Evolutionary conservation across 1,140 invertebrate genomes (phyloP).

Genomic region (Hycleus phaleratus): DNA sequence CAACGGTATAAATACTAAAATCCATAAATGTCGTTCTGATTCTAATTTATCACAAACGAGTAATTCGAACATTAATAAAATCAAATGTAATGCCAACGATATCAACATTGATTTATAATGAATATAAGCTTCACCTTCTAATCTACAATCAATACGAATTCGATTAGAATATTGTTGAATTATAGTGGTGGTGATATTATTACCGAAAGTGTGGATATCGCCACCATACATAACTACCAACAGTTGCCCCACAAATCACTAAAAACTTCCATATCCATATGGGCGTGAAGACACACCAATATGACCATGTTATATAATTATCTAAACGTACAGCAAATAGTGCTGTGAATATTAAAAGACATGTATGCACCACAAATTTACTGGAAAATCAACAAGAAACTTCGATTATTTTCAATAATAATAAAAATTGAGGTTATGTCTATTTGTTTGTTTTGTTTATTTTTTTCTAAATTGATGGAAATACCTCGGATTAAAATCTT

Average conservation of each 20-base stretch:
- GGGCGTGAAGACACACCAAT: conserved; percentile 89
- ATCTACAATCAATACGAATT: conserved; percentile 46
- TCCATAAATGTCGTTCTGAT: conserved; percentile 84
- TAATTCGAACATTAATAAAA: conserved; percentile 93
- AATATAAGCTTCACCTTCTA: conserved; percentile 91
- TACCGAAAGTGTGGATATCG: conserved; percentile 87
- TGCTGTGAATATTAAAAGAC: conserved; percentile 83
- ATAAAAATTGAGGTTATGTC: conserved; percentile 21
- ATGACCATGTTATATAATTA: conserved; percentile 80
- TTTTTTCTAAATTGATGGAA: not conserved
- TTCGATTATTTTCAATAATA: conserved; percentile 1
- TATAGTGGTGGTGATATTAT: not conserved
- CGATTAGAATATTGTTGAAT: not conserved
- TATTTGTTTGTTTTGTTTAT: not conserved
- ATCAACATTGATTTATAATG: conserved; percentile 98
- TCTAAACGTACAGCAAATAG: conserved; percentile 86
- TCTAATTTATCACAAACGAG: conserved; percentile 92
- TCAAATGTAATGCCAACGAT: conserved; percentile 84
- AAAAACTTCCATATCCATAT: conserved; percentile 96
- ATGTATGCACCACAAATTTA: conserved; percentile 93
- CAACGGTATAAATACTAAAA: conserved; percentile 91
- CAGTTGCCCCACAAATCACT: conserved; percentile 77
- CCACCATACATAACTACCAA: conserved; percentile 93
- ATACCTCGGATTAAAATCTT: conserved; percentile 88
- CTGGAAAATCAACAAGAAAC: conserved; percentile 53